Evolutionary conservation across 2,113 vertebrate genomes (phyloP).

Genomic region (cat (Felis catus)): F.catus_Fca126_mat1.0 CM031411.1:95368501-95369000

Average conservation of each 20-base stretch:
- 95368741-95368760: neutral
- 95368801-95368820: neutral
- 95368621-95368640: neutral
- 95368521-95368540: constrained; percentile 22
- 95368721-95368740: neutral
- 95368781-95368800: neutral
- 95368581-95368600: neutral
- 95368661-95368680: neutral
- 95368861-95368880: neutral
- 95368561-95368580: neutral
- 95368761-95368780: neutral
- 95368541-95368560: neutral
- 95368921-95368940: neutral
- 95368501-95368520: neutral
- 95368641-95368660: neutral
- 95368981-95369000: neutral
- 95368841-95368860: neutral
- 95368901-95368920: neutral
- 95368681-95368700: neutral
- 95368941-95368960: neutral
- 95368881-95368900: neutral
- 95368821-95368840: neutral
- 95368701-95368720: neutral
- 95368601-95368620: neutral
- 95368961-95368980: neutral